Percentiles rank a stretch among this genome's conserved stretches.
Evolutionary conservation across 2,888 invertebrate genomes (phyloP).

Genomic region (Unio pictorum): DNA sequence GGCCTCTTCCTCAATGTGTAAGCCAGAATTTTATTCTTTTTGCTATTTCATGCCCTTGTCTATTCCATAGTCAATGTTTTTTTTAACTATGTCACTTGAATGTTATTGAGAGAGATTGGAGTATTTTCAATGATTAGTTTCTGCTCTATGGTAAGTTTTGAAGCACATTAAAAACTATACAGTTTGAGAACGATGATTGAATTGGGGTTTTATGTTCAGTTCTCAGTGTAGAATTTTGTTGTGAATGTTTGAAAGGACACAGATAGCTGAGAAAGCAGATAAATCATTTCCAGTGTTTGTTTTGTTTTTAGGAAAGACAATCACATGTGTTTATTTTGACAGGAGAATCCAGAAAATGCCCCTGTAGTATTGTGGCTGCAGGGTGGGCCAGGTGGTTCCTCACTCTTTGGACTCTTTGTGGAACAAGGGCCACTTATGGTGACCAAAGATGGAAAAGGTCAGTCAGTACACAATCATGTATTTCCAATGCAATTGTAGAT

Average conservation of each 20-base stretch:
- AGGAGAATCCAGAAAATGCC: conserved; percentile 55
- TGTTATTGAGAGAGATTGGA: background rate
- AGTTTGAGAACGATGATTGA: too few relatives aligned
- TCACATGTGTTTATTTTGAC: conserved; percentile 1
- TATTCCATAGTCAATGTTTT: background rate
- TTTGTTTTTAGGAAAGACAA: background rate
- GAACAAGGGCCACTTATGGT: conserved; percentile 87
- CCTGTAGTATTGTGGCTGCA: conserved; percentile 72
- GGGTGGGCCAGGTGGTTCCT: conserved; percentile 72
- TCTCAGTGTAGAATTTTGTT: too few relatives aligned
- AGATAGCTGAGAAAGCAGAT: too few relatives aligned
- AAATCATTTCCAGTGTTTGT: background rate
- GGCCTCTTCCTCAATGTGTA: too few relatives aligned
- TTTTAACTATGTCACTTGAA: background rate
- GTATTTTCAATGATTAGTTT: too few relatives aligned
- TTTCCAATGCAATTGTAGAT: conserved; percentile 1
- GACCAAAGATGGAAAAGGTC: conserved; percentile 66
- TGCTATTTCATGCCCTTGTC: background rate
- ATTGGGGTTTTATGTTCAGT: too few relatives aligned
- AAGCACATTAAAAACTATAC: too few relatives aligned
- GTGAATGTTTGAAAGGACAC: too few relatives aligned
- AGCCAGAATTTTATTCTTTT: too few relatives aligned
- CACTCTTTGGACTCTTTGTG: conserved; percentile 73
- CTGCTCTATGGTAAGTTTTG: too few relatives aligned
- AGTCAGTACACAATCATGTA: conserved; percentile 12